Percentiles rank a stretch among this genome's conserved stretches.
Evolutionary conservation across 2,113 vertebrate species (phyloP).

Genomic region (Trochalopteron elliotii): DNA sequence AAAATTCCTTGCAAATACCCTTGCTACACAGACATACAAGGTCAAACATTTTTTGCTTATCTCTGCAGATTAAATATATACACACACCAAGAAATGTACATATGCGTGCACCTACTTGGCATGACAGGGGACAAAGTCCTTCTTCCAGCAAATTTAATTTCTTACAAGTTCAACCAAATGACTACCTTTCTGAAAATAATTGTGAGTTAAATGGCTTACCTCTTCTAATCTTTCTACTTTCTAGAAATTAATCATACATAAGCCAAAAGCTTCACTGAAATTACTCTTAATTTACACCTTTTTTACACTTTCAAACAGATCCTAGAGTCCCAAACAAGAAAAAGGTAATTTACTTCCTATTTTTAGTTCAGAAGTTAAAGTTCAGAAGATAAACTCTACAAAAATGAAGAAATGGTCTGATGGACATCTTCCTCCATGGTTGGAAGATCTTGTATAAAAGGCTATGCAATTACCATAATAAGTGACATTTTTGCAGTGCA

Average conservation of each 20-base stretch:
- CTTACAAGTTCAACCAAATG: background rate
- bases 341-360: background rate
- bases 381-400: background rate
- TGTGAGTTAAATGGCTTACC: background rate
- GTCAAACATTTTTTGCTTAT: background rate
- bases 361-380: background rate
- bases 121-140: background rate
- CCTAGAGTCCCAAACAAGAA: background rate
- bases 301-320: background rate
- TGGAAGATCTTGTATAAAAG: background rate
- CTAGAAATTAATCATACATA: background rate
- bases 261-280: background rate
- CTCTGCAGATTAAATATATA: background rate
- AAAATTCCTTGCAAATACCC: background rate
- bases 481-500: background rate
- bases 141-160: background rate
- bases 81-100: background rate
- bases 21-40: background rate
- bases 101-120: background rate
- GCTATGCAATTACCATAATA: background rate
- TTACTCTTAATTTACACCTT: background rate
- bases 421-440: background rate
- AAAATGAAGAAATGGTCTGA: background rate
- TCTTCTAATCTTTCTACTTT: background rate
- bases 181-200: background rate